Percentiles rank a stretch among this genome's conserved stretches.
These are phyloP conservation scores for Ethmia dodecea DNA, from an alignment of 2,888 invertebrate genomes.

Conservation along the genomic window DNA sequence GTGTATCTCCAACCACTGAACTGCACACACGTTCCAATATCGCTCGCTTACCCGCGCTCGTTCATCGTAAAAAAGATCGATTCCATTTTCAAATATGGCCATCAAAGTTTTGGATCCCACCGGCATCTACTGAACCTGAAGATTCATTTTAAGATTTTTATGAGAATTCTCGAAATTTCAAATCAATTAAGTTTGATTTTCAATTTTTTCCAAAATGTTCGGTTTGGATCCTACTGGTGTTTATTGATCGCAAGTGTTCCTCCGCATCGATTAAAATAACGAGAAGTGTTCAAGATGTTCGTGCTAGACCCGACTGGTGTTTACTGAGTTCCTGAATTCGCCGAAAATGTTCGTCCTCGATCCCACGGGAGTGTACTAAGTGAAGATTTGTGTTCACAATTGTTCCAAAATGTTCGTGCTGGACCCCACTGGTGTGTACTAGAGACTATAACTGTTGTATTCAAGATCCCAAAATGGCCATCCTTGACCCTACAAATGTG, in stretches of 20 bases:
- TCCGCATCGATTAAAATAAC: too few species aligned
- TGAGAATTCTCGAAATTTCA: conserved; percentile 10
- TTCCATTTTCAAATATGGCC: conserved; percentile 44
- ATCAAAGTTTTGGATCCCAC: conserved; percentile 71
- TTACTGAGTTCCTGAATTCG: conserved; percentile 27
- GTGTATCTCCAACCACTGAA: conserved; percentile 48
- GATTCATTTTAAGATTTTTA: conserved; percentile 14
- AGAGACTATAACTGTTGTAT: conserved; percentile 32
- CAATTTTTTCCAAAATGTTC: conserved; percentile 39
- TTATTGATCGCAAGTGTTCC: conserved; percentile 26
- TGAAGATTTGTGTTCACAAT: conserved; percentile 37
- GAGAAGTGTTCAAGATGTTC: conserved; percentile 47
- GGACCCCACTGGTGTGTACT: conserved; percentile 49
- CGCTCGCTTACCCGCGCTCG: conserved; percentile 32
- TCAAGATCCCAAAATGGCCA: conserved; percentile 33
- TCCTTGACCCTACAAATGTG: conserved; percentile 48
- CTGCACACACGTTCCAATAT: conserved; percentile 48
- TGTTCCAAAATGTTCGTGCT: conserved; percentile 45
- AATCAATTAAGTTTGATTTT: conserved; percentile 18
- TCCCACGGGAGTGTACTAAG: conserved; percentile 68
- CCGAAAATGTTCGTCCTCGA: conserved; percentile 57
- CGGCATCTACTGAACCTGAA: conserved; percentile 64
- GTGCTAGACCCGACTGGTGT: conserved; percentile 59
- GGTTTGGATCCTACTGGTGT: conserved; percentile 62
- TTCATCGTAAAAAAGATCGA: conserved; percentile 70